These are phyloP conservation scores for Epinephelus awoara DNA, from an alignment of 2,797 vertebrate genomes.

Conservation along the genomic window DNA sequence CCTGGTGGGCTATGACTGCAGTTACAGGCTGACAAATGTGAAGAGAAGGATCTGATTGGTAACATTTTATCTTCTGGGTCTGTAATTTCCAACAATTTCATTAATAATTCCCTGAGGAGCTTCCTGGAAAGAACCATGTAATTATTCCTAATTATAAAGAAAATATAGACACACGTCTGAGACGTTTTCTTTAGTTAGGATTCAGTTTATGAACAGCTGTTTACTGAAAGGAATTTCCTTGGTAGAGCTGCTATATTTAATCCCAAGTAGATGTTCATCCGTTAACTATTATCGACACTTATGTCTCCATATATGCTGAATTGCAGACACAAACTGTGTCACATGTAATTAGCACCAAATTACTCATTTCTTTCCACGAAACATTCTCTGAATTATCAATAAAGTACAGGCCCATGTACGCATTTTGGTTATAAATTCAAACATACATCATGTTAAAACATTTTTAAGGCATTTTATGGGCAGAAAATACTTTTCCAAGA, in stretches of 20 bases:
- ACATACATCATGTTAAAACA: background rate
- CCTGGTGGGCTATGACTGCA: conserved; percentile 64
- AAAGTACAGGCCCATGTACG: background rate
- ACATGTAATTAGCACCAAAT: conserved; percentile 14
- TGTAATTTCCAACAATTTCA: background rate
- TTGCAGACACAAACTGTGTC: background rate
- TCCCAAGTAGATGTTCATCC: background rate
- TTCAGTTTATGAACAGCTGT: background rate
- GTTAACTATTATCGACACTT: background rate
- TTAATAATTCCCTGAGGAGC: background rate
- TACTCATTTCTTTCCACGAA: conserved; percentile 1
- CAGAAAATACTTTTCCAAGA: background rate
- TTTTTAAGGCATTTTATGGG: conserved; percentile 10
- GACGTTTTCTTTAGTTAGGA: background rate
- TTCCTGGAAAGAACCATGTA: background rate
- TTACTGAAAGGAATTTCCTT: background rate
- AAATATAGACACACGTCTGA: background rate
- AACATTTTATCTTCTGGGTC: background rate
- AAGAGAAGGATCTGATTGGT: background rate
- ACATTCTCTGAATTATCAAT: background rate
- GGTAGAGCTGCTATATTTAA: background rate
- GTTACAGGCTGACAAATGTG: conserved; percentile 50
- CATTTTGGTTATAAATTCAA: background rate
- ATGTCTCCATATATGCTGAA: background rate
- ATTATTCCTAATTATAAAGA: background rate